These are phyloP conservation scores for Tetanocera ferruginea DNA, from an alignment of 2,888 invertebrate species.

Conservation along the genomic window DNA sequence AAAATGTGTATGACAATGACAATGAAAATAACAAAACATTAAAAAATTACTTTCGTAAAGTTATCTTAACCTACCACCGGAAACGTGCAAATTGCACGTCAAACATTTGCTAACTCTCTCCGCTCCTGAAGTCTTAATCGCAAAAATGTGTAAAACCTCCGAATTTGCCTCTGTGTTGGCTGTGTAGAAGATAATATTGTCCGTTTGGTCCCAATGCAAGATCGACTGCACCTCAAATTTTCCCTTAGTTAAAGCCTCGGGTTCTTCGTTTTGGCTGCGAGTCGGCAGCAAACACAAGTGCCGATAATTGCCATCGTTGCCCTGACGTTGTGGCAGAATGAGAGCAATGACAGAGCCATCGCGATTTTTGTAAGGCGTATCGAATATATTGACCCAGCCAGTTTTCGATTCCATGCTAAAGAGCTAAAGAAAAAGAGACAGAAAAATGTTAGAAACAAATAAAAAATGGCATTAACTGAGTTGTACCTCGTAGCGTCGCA, in stretches of 20 bases:
- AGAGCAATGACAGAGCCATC: slow-evolving; percentile 79
- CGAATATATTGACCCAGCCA: slow-evolving; percentile 87
- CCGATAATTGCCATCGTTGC: slow-evolving; percentile 73
- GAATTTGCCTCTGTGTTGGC: slow-evolving; percentile 84
- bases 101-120: slow-evolving; percentile 75
- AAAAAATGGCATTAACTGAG: not conserved
- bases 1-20: too few relatives aligned
- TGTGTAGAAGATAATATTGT: slow-evolving; percentile 83
- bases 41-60: not conserved
- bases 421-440: slow-evolving; percentile 49
- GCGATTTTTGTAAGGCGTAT: slow-evolving; percentile 78
- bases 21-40: too few relatives aligned
- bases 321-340: slow-evolving; percentile 78
- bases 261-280: slow-evolving; percentile 57
- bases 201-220: slow-evolving; percentile 78
- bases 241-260: slow-evolving; percentile 74
- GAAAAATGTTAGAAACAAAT: not conserved
- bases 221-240: slow-evolving; percentile 81
- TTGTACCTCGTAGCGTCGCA: slow-evolving; percentile 60
- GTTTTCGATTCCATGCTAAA: slow-evolving; percentile 65
- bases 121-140: slow-evolving; percentile 73
- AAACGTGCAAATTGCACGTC: slow-evolving; percentile 75
- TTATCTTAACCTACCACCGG: slow-evolving; percentile 53
- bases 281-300: slow-evolving; percentile 76
- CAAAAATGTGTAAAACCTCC: slow-evolving; percentile 85